phyloP scores from a whole-genome alignment of 2,888 invertebrate species.

The Caenorhabditis plicata region DNA sequence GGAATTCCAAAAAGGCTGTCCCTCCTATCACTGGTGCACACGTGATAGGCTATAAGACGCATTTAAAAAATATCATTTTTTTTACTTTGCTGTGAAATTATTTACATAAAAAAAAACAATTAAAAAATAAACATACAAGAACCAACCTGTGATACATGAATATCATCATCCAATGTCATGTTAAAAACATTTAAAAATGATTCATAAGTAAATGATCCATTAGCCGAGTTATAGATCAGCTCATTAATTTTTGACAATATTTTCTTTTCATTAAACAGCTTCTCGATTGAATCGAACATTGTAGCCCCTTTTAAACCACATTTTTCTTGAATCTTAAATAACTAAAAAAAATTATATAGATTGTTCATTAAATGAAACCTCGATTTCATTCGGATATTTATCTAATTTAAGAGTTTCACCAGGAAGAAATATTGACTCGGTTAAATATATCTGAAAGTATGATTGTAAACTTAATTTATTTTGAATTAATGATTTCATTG shows the following conservation, averaged over 20 bases:
- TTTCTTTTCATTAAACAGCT: slow-evolving; percentile 29
- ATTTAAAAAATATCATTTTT: no score
- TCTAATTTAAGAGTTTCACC: slow-evolving; percentile 30
- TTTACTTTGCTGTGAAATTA: no score
- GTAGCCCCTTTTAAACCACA: slow-evolving; percentile 40
- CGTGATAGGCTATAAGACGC: no score
- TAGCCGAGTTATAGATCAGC: slow-evolving; percentile 25
- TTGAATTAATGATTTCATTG: neutral
- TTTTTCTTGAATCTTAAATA: slow-evolving; percentile 20
- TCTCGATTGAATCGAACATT: slow-evolving; percentile 36
- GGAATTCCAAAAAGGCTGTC: no score
- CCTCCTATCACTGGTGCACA: no score
- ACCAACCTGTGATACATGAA: slow-evolving; percentile 23
- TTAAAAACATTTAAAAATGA: slow-evolving; percentile 20
- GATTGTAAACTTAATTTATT: neutral
- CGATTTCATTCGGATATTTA: slow-evolving; percentile 30
- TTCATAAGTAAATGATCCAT: slow-evolving; percentile 8
- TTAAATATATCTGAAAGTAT: slow-evolving; percentile 22
- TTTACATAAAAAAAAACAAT: slow-evolving; percentile 2
- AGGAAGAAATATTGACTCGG: slow-evolving; percentile 24
- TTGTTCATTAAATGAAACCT: slow-evolving; percentile 4
- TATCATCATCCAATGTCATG: slow-evolving; percentile 23
- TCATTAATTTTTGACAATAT: slow-evolving; percentile 35
- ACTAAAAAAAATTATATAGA: neutral
- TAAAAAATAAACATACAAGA: neutral